Percentiles rank a stretch among this genome's conserved stretches.
Conservation (phyloP, 1,140 invertebrate genomes). For the Eumaeus atala region DNA sequence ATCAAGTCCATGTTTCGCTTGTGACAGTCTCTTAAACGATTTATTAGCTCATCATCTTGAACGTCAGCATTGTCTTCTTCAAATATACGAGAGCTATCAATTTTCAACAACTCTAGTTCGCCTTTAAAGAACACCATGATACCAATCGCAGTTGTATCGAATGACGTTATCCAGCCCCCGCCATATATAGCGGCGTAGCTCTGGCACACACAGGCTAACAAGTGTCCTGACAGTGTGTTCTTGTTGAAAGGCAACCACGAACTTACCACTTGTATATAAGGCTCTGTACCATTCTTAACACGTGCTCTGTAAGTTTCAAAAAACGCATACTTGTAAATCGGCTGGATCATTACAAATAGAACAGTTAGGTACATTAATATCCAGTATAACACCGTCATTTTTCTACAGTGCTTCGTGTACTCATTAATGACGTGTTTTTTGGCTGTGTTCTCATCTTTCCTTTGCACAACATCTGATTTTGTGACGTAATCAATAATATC, state of each 20-base stretch:
- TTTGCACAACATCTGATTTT: slow-evolving; percentile 38
- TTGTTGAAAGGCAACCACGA: slow-evolving; percentile 54
- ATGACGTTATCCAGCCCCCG: slow-evolving; percentile 49
- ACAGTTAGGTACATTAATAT: slow-evolving; percentile 55
- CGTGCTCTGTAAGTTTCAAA: slow-evolving; percentile 40
- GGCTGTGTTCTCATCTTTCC: slow-evolving; percentile 21
- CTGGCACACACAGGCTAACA: slow-evolving; percentile 33
- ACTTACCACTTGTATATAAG: slow-evolving; percentile 41
- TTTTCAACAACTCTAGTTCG: slow-evolving; percentile 39
- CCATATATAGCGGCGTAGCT: slow-evolving; percentile 43
- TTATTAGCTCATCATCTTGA: slow-evolving; percentile 21
- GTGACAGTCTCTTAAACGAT: slow-evolving; percentile 34
- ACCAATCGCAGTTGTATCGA: slow-evolving; percentile 44
- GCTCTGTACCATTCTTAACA: slow-evolving; percentile 38
- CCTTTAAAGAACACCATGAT: slow-evolving; percentile 49
- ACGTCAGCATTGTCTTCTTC: slow-evolving; percentile 11
- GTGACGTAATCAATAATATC: slow-evolving; percentile 51
- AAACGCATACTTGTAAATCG: slow-evolving; percentile 42
- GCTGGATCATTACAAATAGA: slow-evolving; percentile 43
- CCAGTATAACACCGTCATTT: slow-evolving; percentile 52
- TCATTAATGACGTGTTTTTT: slow-evolving; percentile 34
- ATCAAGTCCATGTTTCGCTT: slow-evolving; percentile 35
- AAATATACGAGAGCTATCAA: slow-evolving; percentile 39
- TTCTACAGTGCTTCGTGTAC: slow-evolving; percentile 53
- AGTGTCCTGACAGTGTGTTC: slow-evolving; percentile 32